phyloP scores from a whole-genome alignment of 2,113 vertebrate genomes.

The Origma solitaria region DNA sequence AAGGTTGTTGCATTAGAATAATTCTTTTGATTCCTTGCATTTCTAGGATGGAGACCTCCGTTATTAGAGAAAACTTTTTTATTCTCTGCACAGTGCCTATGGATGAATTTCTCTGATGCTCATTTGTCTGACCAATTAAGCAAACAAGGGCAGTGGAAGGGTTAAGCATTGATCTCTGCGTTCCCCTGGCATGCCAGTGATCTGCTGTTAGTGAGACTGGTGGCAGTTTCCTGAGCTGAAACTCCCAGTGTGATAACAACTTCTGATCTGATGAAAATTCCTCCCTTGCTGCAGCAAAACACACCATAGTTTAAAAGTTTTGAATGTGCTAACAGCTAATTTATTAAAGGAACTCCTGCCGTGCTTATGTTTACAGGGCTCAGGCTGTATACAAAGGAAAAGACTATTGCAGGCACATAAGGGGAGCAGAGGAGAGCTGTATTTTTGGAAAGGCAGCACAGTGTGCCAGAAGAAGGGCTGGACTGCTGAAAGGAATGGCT shows the following conservation, averaged over 20 bases:
- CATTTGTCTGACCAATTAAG: background rate
- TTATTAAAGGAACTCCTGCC: constrained; percentile 35
- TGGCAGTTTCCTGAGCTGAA: constrained; percentile 17
- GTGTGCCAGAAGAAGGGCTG: background rate
- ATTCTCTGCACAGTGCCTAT: background rate
- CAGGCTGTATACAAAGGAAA: background rate
- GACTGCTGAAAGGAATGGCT: constrained; percentile 7
- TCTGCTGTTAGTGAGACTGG: background rate
- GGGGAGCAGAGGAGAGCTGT: background rate
- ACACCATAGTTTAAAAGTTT: background rate
- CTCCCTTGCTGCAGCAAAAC: background rate
- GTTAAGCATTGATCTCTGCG: background rate
- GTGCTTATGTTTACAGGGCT: constrained; percentile 18
- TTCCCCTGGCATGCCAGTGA: background rate
- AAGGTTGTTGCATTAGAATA: background rate
- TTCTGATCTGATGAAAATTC: constrained; percentile 34
- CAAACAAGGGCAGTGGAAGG: background rate
- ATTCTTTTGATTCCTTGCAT: background rate
- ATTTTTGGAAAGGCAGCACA: constrained; percentile 10
- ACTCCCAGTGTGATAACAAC: background rate
- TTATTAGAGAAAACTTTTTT: background rate
- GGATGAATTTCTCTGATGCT: background rate
- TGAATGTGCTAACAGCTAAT: constrained; percentile 45
- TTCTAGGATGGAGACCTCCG: background rate
- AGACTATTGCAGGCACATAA: background rate